Percentiles rank a stretch among this genome's conserved stretches.
Conservation (phyloP, 1,140 invertebrate species). For the Watersipora subatra region DNA sequence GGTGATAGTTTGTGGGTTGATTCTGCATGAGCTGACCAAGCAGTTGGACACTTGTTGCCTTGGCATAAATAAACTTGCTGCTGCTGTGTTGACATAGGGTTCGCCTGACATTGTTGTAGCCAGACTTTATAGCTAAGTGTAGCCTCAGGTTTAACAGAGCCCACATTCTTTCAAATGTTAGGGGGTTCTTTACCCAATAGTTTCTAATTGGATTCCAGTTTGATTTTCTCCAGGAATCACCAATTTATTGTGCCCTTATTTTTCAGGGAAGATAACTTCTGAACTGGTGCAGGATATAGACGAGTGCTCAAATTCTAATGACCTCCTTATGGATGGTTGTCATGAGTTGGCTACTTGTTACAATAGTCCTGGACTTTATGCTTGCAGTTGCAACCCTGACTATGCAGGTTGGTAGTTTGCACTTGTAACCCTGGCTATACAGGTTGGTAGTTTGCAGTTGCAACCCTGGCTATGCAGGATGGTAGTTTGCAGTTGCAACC, state of each 20-base stretch:
- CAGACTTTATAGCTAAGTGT: too few species aligned
- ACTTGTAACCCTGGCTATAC: background rate
- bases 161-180: too few species aligned
- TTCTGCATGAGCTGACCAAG: too few species aligned
- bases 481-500: background rate
- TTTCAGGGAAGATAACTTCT: too few species aligned
- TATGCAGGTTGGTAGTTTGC: background rate
- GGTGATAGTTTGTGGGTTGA: too few species aligned
- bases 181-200: too few species aligned
- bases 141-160: too few species aligned
- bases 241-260: too few species aligned
- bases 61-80: background rate
- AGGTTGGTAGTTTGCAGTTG: background rate
- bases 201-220: background rate
- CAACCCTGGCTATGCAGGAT: background rate
- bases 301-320: background rate
- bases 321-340: background rate
- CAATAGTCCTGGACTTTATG: background rate
- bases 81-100: background rate
- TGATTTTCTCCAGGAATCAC: background rate
- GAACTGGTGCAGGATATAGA: background rate
- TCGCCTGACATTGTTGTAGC: background rate
- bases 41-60: too few species aligned
- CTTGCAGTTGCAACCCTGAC: background rate
- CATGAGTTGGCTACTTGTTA: background rate